Evolutionary conservation across 1,140 invertebrate genomes (phyloP).

Genomic region (Cecropterus lyciades): DNA sequence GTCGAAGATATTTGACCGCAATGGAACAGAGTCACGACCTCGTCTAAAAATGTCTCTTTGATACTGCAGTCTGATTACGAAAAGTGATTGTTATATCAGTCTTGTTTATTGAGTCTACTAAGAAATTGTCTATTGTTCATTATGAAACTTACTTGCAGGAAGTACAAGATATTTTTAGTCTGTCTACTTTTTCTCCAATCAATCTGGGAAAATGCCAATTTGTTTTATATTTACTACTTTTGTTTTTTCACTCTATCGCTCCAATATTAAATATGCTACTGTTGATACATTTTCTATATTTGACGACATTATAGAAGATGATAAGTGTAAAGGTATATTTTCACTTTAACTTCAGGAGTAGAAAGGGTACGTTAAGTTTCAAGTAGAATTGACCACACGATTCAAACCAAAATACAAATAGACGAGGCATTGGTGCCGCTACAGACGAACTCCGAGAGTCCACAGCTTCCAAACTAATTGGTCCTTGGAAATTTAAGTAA

Average conservation of each 20-base stretch:
- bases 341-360: too few species aligned
- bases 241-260: too few species aligned
- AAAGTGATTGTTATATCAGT: conserved; percentile 36
- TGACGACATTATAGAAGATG: too few species aligned
- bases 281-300: too few species aligned
- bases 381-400: too few species aligned
- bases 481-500: background rate
- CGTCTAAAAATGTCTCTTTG: conserved; percentile 35
- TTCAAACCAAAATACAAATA: too few species aligned
- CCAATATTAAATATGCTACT: too few species aligned
- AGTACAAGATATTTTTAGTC: conserved; percentile 2
- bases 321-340: too few species aligned
- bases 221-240: background rate
- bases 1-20: conserved; percentile 35
- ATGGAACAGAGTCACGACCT: conserved; percentile 34
- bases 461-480: background rate
- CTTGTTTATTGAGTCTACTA: conserved; percentile 6
- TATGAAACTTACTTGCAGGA: background rate
- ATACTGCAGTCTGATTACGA: conserved; percentile 31
- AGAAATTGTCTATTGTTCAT: conserved; percentile 16
- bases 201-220: background rate
- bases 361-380: too few species aligned
- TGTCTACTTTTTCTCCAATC: background rate
- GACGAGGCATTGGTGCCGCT: too few species aligned
- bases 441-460: too few species aligned